Base-by-base conservation (phyloP, 2,113 vertebrate species). In the Erythrocercus mccallii region DNA sequence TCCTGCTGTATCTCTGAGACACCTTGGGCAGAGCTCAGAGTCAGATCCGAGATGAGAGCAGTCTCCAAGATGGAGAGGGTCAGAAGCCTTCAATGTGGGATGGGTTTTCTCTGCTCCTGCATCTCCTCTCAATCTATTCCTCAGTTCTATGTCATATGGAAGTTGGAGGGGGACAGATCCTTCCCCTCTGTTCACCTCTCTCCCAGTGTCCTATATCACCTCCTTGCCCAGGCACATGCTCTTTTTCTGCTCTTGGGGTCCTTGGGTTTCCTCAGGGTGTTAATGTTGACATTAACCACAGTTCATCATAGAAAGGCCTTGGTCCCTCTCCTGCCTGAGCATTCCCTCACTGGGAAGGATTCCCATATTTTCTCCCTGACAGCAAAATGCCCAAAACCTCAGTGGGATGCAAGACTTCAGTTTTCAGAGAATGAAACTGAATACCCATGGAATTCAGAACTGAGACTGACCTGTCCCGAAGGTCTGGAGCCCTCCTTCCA, bases 401-500 rank as follows among this genome's bases (percentile, higher is more conserved):
- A 11, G 18, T 58, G 44, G 72, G 33, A 87, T 22, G 0, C 2
- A 50, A 23, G 9, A 69, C 4, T 93, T 7, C 5, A 4, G 20
- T 50, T 54, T 57, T 1, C 27, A 40, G 6, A 7, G 60, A 6
- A 5, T 0, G 5, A 13, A 53, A n/a, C 0, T 1, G 2, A 2
- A 4, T 45, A 72, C 12, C 1, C 3, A 57, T 18, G 5, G 18
- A 71, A 76, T 2, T 8, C 4, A 37, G 44, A 66, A 37, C 13
- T 79, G 57, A 60, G 1, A 3, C 13, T 93, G 54, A 64, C 20
- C 30, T 95, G 94, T 30, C 16, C 3, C 7, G 1, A 9, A 57
- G 16, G 31, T 54, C 48, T 82, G 3, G 2, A 54, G 27, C 72
- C 30, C 7, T 30, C 48, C 12, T 71, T 60, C 12, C 2, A 30